Evolutionary conservation across 2,797 vertebrate genomes (phyloP).

Genomic region (Toxotes lorentzi): DNA sequence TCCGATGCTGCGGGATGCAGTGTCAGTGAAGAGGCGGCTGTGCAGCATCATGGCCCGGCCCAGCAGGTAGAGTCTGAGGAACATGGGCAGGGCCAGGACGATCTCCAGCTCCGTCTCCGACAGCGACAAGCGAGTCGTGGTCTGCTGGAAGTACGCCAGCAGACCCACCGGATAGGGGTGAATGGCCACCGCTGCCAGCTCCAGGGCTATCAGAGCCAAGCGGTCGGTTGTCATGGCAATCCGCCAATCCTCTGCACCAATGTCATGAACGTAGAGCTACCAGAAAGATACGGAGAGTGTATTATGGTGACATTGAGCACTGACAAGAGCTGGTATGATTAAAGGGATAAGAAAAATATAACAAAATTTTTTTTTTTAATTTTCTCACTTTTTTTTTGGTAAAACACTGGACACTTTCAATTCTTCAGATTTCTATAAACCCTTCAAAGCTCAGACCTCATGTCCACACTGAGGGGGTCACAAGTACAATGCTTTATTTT

Average conservation of each 20-base stretch:
- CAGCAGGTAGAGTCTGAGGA: conserved; percentile 93
- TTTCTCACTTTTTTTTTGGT: conserved; percentile 5
- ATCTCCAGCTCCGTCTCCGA: conserved; percentile 95
- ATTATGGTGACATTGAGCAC: not conserved
- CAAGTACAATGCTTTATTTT: not conserved
- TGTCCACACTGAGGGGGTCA: not conserved
- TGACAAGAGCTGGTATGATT: not conserved
- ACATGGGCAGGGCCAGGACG: conserved; percentile 95
- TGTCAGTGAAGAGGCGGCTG: conserved; percentile 97
- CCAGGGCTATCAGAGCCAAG: conserved; percentile 90
- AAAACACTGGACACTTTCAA: not conserved
- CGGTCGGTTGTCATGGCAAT: conserved; percentile 94
- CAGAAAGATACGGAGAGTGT: not conserved
- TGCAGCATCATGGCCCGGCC: conserved; percentile 95
- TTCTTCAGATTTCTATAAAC: not conserved
- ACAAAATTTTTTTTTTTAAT: not conserved
- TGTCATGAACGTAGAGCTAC: conserved; percentile 94
- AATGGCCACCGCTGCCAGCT: conserved; percentile 91
- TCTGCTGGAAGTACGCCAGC: conserved; percentile 87
- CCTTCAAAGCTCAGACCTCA: not conserved
- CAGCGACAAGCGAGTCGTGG: conserved; percentile 75
- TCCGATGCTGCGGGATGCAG: conserved; percentile 96
- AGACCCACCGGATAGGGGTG: conserved; percentile 92
- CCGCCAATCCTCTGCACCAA: conserved; percentile 93
- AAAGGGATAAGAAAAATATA: too few relatives aligned